Evolutionary conservation across 2,888 invertebrate species (phyloP).

Genomic region (Uropetala carovei): DNA sequence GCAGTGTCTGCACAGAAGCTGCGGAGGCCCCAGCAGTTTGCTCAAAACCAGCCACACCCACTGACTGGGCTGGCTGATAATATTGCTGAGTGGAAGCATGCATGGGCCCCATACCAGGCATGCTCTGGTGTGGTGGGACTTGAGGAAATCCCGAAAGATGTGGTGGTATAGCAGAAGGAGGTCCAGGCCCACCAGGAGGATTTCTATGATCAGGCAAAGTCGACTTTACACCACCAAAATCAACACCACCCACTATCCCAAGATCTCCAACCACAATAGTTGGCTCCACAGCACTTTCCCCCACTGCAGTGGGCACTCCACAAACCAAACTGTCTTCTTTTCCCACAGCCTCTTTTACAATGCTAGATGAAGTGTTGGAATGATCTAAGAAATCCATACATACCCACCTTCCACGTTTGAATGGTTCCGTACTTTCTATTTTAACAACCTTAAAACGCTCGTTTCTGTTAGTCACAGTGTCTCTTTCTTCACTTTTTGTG

Average conservation of each 20-base stretch:
- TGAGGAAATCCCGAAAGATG: constrained; percentile 49
- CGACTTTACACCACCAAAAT: constrained; percentile 57
- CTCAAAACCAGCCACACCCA: constrained; percentile 63
- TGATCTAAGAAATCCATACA: constrained; percentile 97
- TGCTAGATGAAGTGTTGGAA: constrained; percentile 74
- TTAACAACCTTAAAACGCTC: constrained; percentile 96
- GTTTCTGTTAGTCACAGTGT: constrained; percentile 84
- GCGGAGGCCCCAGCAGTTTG: constrained; percentile 41
- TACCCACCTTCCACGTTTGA: constrained; percentile 93
- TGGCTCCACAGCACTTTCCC: constrained; percentile 51
- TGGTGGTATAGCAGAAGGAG: constrained; percentile 47
- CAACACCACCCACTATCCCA: constrained; percentile 49
- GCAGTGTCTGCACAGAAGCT: constrained; percentile 61
- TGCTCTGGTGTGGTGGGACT: constrained; percentile 54
- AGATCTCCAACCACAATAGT: constrained; percentile 48
- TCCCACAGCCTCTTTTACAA: constrained; percentile 56
- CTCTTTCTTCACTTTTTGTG: constrained; percentile 79
- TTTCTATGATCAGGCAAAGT: constrained; percentile 59
- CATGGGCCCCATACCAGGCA: constrained; percentile 53
- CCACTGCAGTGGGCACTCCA: constrained; percentile 41
- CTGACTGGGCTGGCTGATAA: constrained; percentile 54
- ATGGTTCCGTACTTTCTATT: constrained; percentile 96
- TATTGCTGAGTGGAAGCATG: constrained; percentile 50
- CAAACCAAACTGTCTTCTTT: constrained; percentile 61
- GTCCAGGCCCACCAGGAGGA: constrained; percentile 53